phyloP scores from a whole-genome alignment of 2,888 invertebrate genomes.

The Nipponacmea schrenckii region DNA sequence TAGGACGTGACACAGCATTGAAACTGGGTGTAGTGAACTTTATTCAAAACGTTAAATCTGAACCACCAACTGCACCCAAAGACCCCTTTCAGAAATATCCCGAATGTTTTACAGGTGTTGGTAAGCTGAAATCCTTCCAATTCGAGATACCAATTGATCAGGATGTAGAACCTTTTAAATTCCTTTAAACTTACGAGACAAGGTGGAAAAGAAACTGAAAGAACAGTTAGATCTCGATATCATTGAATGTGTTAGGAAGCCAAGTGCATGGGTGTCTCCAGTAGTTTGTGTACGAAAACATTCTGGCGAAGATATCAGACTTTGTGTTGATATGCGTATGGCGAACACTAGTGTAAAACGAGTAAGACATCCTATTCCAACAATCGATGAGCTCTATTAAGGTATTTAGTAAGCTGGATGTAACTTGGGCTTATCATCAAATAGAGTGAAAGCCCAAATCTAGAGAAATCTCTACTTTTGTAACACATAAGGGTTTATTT shows the following conservation, averaged over 20 bases:
- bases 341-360: neutral
- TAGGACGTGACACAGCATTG: neutral
- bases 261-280: neutral
- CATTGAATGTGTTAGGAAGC: neutral
- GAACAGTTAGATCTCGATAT: no score
- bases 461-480: neutral
- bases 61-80: no score
- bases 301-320: neutral
- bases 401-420: neutral
- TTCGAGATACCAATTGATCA: neutral
- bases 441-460: neutral
- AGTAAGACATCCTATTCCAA: neutral
- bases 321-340: neutral
- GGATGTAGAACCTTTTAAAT: neutral
- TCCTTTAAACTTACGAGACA: no score
- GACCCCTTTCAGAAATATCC: neutral
- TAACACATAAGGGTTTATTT: slow-evolving; percentile 26
- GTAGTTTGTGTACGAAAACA: neutral
- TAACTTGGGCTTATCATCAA: neutral
- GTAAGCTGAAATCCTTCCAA: neutral
- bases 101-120: neutral
- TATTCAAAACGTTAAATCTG: no score
- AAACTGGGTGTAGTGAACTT: neutral
- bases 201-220: no score
- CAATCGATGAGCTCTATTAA: neutral